Conservation (phyloP, 2,797 vertebrate genomes). For the Pipistrellus kuhlii region DNA sequence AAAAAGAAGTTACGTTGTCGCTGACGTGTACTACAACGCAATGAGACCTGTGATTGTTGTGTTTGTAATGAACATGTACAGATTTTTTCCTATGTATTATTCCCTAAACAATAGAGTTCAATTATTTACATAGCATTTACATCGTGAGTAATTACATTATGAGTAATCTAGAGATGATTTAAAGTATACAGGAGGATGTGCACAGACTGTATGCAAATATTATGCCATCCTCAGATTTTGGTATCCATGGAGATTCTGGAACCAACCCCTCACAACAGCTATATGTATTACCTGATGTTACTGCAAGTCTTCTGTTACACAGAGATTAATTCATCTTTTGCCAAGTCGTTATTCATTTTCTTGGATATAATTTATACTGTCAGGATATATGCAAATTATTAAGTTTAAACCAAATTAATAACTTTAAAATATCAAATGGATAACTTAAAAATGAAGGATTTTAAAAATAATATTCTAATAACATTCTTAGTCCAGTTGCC, state of each 20-base stretch:
- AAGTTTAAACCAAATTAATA: slow-evolving; percentile 38
- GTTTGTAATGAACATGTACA: background rate
- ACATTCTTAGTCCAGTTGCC: background rate
- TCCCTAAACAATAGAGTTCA: background rate
- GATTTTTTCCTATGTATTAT: background rate
- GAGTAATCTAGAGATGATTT: background rate
- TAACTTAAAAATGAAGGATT: background rate
- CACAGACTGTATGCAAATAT: background rate
- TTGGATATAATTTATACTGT: background rate
- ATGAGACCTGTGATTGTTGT: background rate
- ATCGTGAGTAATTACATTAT: background rate
- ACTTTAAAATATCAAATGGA: slow-evolving; percentile 14
- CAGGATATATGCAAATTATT: background rate
- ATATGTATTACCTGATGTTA: background rate
- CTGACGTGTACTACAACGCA: background rate
- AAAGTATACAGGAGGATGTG: background rate
- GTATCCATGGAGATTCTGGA: background rate
- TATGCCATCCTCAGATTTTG: background rate
- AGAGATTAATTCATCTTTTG: background rate
- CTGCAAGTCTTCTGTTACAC: background rate
- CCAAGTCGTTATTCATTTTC: slow-evolving; percentile 16
- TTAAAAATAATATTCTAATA: background rate
- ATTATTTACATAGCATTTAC: background rate
- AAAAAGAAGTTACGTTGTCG: background rate
- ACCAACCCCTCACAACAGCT: background rate